phyloP scores from a whole-genome alignment of 2,113 vertebrate species.

The Athene noctua region DNA sequence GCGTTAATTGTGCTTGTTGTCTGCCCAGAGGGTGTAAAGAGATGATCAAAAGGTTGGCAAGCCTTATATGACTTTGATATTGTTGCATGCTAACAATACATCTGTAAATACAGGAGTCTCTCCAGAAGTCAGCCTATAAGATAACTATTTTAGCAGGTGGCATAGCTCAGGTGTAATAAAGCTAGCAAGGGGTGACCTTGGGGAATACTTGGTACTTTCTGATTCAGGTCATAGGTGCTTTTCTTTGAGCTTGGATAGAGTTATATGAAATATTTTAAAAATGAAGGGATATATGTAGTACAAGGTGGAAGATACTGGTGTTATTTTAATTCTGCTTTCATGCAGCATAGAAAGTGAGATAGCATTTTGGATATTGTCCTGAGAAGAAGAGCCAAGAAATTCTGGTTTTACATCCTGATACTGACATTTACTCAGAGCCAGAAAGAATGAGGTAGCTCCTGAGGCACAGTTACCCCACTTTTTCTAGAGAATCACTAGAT shows the following conservation, averaged over 20 bases:
- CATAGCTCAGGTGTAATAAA: neutral
- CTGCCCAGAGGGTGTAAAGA: slow-evolving; percentile 16
- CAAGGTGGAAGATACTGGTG: neutral
- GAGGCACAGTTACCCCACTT: neutral
- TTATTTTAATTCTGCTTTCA: slow-evolving; percentile 36
- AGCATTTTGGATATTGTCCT: neutral
- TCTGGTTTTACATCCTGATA: neutral
- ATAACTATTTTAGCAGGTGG: slow-evolving; percentile 47
- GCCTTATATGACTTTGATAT: slow-evolving; percentile 47
- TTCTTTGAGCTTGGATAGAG: neutral
- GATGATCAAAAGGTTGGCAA: slow-evolving; percentile 42
- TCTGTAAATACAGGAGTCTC: slow-evolving; percentile 27
- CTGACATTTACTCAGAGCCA: neutral
- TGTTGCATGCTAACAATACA: slow-evolving; percentile 3
- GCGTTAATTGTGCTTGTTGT: slow-evolving; percentile 19
- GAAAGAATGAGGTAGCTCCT: neutral
- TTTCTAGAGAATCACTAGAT: neutral
- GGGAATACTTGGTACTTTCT: neutral
- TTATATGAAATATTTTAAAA: slow-evolving; percentile 21
- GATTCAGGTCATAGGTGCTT: neutral
- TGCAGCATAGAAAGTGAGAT: neutral
- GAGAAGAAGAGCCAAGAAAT: slow-evolving; percentile 11
- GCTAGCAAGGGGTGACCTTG: neutral
- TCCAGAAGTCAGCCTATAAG: neutral
- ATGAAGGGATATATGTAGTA: neutral